Conservation (phyloP, 2,888 invertebrate genomes). For the Pheosia gnoma region DNA sequence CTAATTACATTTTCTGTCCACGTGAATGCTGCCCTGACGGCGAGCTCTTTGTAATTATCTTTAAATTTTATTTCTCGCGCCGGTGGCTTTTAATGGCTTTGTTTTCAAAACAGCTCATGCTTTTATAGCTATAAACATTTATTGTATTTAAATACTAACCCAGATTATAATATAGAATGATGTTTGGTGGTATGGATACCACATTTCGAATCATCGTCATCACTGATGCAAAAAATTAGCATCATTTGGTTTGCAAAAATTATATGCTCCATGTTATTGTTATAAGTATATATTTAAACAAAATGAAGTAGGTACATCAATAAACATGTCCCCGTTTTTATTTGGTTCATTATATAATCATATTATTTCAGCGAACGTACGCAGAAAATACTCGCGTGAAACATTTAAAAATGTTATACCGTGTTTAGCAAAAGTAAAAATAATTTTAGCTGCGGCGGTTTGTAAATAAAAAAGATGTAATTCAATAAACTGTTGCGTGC, state of each 20-base stretch:
- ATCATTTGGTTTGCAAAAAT: too few relatives aligned
- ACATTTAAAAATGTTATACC: slow-evolving; percentile 1
- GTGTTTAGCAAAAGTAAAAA: slow-evolving; percentile 6
- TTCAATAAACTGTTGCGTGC: slow-evolving; percentile 23
- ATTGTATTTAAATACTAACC: background rate
- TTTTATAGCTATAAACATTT: background rate
- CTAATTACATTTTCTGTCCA: background rate
- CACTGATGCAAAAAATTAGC: too few relatives aligned
- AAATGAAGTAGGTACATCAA: background rate
- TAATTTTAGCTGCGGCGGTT: slow-evolving; percentile 12
- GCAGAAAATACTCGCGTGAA: slow-evolving; percentile 1
- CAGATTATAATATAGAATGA: background rate
- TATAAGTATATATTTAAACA: background rate
- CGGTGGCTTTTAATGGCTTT: background rate
- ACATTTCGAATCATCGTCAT: too few relatives aligned
- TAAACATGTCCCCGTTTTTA: background rate
- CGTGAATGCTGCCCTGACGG: background rate
- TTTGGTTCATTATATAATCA: background rate
- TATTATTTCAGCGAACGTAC: background rate
- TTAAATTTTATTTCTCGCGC: slow-evolving; percentile 3
- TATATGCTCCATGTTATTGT: too few relatives aligned
- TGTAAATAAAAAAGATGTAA: slow-evolving; percentile 25
- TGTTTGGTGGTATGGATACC: background rate
- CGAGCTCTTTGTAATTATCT: slow-evolving; percentile 2
- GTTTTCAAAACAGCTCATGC: background rate